A percentile compares a stretch with the other conserved stretches of the same genome.
phyloP scores from a whole-genome alignment of 1,140 invertebrate species.

The Cecropterus lyciades region DNA sequence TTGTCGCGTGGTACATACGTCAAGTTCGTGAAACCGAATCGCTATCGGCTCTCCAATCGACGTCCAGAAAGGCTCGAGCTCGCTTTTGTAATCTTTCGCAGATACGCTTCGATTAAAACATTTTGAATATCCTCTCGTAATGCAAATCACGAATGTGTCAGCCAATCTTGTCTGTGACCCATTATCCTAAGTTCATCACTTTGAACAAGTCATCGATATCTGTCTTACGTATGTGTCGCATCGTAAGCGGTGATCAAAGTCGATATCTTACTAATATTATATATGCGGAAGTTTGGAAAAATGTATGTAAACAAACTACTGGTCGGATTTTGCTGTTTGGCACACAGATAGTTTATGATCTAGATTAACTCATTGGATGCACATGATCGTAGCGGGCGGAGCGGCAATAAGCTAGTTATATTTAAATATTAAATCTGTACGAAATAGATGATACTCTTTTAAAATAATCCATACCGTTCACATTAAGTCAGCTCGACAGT shows the following conservation, averaged over 20 bases:
- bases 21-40: conserved; percentile 9
- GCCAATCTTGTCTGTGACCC: conserved; percentile 8
- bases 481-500: no score
- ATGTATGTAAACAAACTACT: no score
- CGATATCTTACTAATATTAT: no score
- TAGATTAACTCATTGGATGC: no score
- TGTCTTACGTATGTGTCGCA: not conserved
- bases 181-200: conserved; percentile 28
- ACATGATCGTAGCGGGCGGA: no score
- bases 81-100: conserved; percentile 30
- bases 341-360: no score
- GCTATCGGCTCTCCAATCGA: conserved; percentile 1
- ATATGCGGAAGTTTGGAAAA: no score
- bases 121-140: conserved; percentile 13
- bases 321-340: no score
- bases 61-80: conserved; percentile 7
- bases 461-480: no score
- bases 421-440: no score
- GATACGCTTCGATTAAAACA: conserved; percentile 22
- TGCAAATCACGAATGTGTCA: conserved; percentile 29
- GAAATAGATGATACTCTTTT: no score
- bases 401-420: no score
- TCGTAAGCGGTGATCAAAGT: not conserved
- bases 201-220: conserved; percentile 20
- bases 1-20: conserved; percentile 11